These are phyloP conservation scores for Gobionotothen gibberifrons DNA, from an alignment of 2,797 vertebrate genomes.

Conservation along the genomic window DNA sequence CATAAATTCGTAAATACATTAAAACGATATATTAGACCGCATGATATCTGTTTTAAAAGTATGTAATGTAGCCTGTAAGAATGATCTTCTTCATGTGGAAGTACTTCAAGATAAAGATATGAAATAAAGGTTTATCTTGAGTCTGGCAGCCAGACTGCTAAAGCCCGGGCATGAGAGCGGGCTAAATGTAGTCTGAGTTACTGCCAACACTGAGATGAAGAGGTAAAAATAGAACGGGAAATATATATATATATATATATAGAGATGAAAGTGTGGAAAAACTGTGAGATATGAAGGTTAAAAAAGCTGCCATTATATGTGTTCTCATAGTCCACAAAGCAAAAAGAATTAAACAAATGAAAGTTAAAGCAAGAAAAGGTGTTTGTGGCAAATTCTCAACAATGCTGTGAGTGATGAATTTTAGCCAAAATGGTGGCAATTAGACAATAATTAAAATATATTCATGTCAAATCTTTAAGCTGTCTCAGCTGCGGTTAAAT, in stretches of 20 bases:
- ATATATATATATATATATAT: neutral
- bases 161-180: neutral
- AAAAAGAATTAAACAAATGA: neutral
- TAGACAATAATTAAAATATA: neutral
- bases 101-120: constrained; percentile 23
- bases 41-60: neutral
- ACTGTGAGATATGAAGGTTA: neutral
- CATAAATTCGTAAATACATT: neutral
- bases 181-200: constrained; percentile 31
- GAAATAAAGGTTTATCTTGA: neutral
- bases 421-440: neutral
- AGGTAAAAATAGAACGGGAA: constrained; percentile 33
- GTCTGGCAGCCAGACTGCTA: constrained; percentile 2
- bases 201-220: constrained; percentile 4
- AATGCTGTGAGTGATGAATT: neutral
- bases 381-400: neutral
- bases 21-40: neutral
- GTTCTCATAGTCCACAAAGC: neutral
- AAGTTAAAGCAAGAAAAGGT: neutral
- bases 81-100: neutral
- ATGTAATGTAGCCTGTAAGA: neutral
- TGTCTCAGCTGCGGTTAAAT: neutral
- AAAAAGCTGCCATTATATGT: neutral
- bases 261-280: neutral
- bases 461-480: neutral